Evolutionary conservation across 2,113 vertebrate genomes (phyloP).

Genomic region (Amia ocellicauda): DNA sequence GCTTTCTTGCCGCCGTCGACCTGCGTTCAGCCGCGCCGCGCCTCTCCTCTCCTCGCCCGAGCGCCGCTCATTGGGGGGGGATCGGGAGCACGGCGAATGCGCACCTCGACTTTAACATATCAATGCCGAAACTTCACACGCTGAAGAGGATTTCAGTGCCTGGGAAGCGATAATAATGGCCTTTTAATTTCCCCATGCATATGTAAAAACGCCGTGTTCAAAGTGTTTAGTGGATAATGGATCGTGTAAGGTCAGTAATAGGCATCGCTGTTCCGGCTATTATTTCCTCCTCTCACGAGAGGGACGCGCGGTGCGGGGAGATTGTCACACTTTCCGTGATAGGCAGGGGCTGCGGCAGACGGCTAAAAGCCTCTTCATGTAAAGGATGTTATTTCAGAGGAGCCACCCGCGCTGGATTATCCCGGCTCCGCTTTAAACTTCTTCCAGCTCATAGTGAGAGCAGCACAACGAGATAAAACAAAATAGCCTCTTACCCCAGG

Average conservation of each 20-base stretch:
- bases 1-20: too few species aligned
- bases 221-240: slow-evolving; percentile 75
- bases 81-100: background rate
- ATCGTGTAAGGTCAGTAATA: slow-evolving; percentile 72
- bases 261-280: slow-evolving; percentile 68
- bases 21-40: background rate
- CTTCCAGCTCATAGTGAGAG: slow-evolving; percentile 69
- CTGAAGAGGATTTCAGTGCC: slow-evolving; percentile 61
- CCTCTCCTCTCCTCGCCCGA: background rate
- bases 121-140: slow-evolving; percentile 45
- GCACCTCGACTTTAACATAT: slow-evolving; percentile 1
- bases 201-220: slow-evolving; percentile 76
- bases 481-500: slow-evolving; percentile 83
- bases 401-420: slow-evolving; percentile 82
- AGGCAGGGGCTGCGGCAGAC: slow-evolving; percentile 66
- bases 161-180: slow-evolving; percentile 63
- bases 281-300: slow-evolving; percentile 78
- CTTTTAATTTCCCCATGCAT: slow-evolving; percentile 58
- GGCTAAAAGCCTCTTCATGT: slow-evolving; percentile 86
- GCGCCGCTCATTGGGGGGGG: background rate
- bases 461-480: slow-evolving; percentile 84
- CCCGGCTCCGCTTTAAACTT: slow-evolving; percentile 79
- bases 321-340: slow-evolving; percentile 76
- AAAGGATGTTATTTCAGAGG: slow-evolving; percentile 81
- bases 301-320: slow-evolving; percentile 74